Percentiles rank a stretch among this genome's conserved stretches.
Conservation (phyloP, 2,797 vertebrate genomes). For the Hoplostethus atlanticus region DNA sequence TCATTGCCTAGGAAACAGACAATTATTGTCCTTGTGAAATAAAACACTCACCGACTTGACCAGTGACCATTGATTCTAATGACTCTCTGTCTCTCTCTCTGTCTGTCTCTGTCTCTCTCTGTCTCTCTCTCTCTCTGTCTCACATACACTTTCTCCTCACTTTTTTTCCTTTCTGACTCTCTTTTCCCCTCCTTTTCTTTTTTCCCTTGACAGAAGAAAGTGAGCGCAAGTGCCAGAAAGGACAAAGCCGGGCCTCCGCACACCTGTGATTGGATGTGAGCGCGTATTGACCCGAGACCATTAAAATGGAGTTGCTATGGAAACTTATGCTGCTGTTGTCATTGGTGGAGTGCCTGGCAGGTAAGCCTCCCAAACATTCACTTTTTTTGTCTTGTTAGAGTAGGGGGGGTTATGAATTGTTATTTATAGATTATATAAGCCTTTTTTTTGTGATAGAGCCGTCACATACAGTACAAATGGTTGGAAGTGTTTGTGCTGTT, state of each 20-base stretch:
- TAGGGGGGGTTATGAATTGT: conserved; percentile 19
- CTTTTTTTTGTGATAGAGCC: not conserved
- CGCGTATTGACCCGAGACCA: conserved; percentile 83
- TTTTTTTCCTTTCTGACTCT: not conserved
- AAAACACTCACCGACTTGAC: conserved; percentile 27
- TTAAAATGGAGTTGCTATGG: conserved; percentile 97
- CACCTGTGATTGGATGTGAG: conserved; percentile 82
- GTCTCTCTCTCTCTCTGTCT: too few relatives aligned
- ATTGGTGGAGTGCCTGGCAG: conserved; percentile 90
- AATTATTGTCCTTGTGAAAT: conserved; percentile 42
- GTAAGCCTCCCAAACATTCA: conserved; percentile 83
- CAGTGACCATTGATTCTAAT: conserved; percentile 45
- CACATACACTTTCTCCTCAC: too few relatives aligned
- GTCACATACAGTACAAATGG: conserved; percentile 31
- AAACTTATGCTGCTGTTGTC: conserved; percentile 92
- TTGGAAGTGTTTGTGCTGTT: conserved; percentile 29
- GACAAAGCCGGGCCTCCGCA: conserved; percentile 75
- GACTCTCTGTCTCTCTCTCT: not conserved
- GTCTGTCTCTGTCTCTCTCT: too few relatives aligned
- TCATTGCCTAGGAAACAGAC: conserved; percentile 24
- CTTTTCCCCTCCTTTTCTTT: conserved; percentile 47
- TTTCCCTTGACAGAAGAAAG: conserved; percentile 82
- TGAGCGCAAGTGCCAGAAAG: conserved; percentile 76
- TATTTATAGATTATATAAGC: conserved; percentile 28
- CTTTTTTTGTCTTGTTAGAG: conserved; percentile 50